phyloP scores from a whole-genome alignment of 2,888 invertebrate species.

The Sarcophaga caerulescens region DNA sequence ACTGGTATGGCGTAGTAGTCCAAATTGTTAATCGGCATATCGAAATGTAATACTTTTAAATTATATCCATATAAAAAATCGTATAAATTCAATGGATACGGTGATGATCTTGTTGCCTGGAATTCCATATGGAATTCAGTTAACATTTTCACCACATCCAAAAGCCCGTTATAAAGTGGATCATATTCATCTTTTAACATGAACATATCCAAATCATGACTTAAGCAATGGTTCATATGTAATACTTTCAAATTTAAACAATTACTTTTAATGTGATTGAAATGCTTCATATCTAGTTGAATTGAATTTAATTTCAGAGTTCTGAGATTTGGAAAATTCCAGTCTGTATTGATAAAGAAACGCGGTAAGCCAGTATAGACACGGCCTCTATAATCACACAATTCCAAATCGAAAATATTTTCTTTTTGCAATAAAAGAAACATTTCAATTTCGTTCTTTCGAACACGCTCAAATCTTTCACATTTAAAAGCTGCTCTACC shows the following conservation, averaged over 20 bases:
- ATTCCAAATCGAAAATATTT: slow-evolving; percentile 26
- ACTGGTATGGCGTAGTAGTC: slow-evolving; percentile 15
- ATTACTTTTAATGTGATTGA: slow-evolving; percentile 24
- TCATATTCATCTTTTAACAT: slow-evolving; percentile 11
- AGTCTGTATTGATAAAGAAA: background rate
- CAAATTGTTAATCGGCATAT: slow-evolving; percentile 16
- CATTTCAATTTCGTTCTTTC: slow-evolving; percentile 7
- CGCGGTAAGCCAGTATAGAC: background rate
- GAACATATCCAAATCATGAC: background rate
- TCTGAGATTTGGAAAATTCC: slow-evolving; percentile 22
- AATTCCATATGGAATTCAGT: slow-evolving; percentile 25
- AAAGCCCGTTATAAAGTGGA: background rate
- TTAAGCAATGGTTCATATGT: slow-evolving; percentile 8
- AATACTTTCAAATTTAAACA: slow-evolving; percentile 19
- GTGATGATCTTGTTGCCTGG: background rate
- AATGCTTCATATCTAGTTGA: background rate
- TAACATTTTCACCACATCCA: background rate
- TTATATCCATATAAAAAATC: slow-evolving; percentile 16
- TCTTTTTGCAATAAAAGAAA: slow-evolving; percentile 42
- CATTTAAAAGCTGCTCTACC: background rate
- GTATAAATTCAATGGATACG: slow-evolving; percentile 13
- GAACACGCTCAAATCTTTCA: slow-evolving; percentile 12
- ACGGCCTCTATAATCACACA: slow-evolving; percentile 7
- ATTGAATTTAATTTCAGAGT: slow-evolving; percentile 12
- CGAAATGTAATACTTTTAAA: slow-evolving; percentile 20